Base-by-base conservation (phyloP, 2,888 invertebrate genomes). In the Autographa pulchrina region DNA sequence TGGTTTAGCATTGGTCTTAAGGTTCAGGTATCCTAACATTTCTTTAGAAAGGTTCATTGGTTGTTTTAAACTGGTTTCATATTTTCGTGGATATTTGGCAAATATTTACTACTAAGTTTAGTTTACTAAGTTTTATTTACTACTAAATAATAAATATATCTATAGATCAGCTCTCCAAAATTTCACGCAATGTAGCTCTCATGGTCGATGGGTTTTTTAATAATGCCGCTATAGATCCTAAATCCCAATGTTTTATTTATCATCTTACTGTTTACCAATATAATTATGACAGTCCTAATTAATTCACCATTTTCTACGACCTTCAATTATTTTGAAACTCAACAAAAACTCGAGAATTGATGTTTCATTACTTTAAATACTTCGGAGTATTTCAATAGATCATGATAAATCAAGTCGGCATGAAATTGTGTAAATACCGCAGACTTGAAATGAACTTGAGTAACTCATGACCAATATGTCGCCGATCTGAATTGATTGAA, bases 371-470 rank as follows among this genome's bases (percentile, higher is more conserved):
- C 82, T 81, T 70, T 64, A 66, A 81, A 79, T 68, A 65, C 74
- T 77, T 74, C 74, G 72, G n/a, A 77, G 79, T 73, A 71, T 80
- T 78, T 79, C 78, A 76, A 80, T 82, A 82, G 77, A 77, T 78
- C 69, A 80, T 77, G 81, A 76, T 83, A 84, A 80, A 62, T 76
- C 84, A 87, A 86, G 81, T 80, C 73, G 84, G 87, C 88, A 87
- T 89, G 89, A 89, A 89, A 87, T 89, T 86, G 84, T 75, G 77
- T 72, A 83, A 87, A 85, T 78, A 78, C 82, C 82, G 68, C 78
- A 72, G 67, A 66, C 72, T 65, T 76, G 78, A 77, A 80, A 78
- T 80, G 58, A 74, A 74, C 66, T 75, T 76, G 71, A 76, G 74
- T 70, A 76, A 81, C 72, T 48, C 61, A 56, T 67, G 60, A 52